Evolutionary conservation across 2,888 invertebrate species (phyloP).

Genomic region (Cecidostiba fungosa): DNA sequence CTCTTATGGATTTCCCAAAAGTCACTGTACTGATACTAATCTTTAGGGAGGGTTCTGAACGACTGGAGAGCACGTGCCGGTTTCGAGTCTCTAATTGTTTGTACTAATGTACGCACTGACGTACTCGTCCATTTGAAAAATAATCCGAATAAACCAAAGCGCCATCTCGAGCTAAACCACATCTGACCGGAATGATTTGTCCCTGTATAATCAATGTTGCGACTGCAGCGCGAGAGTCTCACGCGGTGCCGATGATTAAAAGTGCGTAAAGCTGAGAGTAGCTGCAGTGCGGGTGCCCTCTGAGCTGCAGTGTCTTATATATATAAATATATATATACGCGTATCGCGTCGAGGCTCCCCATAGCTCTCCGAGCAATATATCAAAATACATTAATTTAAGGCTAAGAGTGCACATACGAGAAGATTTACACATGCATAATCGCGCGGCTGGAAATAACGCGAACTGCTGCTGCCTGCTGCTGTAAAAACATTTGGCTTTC

Average conservation of each 20-base stretch:
- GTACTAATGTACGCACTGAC: too few species aligned
- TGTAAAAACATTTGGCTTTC: background rate
- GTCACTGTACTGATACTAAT: too few species aligned
- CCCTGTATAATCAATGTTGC: conserved; percentile 53
- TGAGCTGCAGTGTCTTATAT: too few species aligned
- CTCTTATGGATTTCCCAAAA: conserved; percentile 16
- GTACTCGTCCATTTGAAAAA: too few species aligned
- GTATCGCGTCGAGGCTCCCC: conserved; percentile 72
- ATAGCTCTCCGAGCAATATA: conserved; percentile 74
- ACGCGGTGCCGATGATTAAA: conserved; percentile 76
- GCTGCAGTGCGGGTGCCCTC: conserved; percentile 69
- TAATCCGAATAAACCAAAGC: too few species aligned
- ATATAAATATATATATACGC: too few species aligned
- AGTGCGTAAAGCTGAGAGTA: conserved; percentile 75
- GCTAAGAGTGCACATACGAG: conserved; percentile 68
- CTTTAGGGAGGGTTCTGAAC: too few species aligned
- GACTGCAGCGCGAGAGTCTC: conserved; percentile 66
- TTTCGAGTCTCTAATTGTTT: too few species aligned
- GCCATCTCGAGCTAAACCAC: conserved; percentile 15
- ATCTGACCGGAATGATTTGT: conserved; percentile 48
- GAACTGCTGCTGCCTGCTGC: conserved; percentile 9
- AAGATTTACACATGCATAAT: conserved; percentile 55
- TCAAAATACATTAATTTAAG: conserved; percentile 77
- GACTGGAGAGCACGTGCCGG: background rate
- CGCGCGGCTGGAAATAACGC: conserved; percentile 30